Percentiles rank a stretch among this genome's conserved stretches.
Conservation (phyloP, 2,888 invertebrate genomes). For the Campaea margaritaria region DNA sequence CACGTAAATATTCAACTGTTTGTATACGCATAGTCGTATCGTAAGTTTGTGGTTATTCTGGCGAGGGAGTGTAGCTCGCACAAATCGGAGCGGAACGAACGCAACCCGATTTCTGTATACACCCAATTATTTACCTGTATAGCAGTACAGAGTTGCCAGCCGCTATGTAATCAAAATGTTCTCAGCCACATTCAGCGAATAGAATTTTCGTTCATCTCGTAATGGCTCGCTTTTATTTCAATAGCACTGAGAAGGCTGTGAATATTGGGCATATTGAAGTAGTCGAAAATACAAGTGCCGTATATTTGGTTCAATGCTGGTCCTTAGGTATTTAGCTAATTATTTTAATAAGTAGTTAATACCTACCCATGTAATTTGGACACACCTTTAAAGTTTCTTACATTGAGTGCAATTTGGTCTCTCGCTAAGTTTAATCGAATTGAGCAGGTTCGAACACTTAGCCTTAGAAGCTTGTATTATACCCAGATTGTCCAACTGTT, state of each 20-base stretch:
- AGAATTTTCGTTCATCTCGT: slow-evolving; percentile 62
- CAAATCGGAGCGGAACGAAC: slow-evolving; percentile 46
- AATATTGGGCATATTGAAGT: not conserved
- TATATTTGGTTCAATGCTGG: not conserved
- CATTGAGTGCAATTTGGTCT: no score
- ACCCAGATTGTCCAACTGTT: no score
- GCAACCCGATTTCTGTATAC: slow-evolving; percentile 49
- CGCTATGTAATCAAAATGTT: slow-evolving; percentile 61
- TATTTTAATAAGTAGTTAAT: no score
- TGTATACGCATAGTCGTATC: slow-evolving; percentile 1
- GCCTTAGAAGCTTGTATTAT: no score
- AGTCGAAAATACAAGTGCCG: not conserved
- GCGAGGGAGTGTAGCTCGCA: slow-evolving; percentile 18
- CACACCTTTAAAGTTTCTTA: no score
- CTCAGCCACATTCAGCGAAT: slow-evolving; percentile 59
- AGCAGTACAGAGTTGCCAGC: slow-evolving; percentile 50
- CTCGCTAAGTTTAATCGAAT: no score
- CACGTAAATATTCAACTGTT: slow-evolving; percentile 4
- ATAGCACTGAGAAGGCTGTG: slow-evolving; percentile 5
- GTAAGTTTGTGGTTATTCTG: slow-evolving; percentile 30
- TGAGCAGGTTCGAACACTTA: no score
- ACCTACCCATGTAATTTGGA: no score
- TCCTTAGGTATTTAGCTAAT: no score
- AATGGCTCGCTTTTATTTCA: slow-evolving; percentile 58
- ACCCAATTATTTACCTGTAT: slow-evolving; percentile 61